Evolutionary conservation across 2,888 invertebrate genomes (phyloP), one percentile per base, ranked within the genome.

Genomic region (Anodontia alba): DNA sequence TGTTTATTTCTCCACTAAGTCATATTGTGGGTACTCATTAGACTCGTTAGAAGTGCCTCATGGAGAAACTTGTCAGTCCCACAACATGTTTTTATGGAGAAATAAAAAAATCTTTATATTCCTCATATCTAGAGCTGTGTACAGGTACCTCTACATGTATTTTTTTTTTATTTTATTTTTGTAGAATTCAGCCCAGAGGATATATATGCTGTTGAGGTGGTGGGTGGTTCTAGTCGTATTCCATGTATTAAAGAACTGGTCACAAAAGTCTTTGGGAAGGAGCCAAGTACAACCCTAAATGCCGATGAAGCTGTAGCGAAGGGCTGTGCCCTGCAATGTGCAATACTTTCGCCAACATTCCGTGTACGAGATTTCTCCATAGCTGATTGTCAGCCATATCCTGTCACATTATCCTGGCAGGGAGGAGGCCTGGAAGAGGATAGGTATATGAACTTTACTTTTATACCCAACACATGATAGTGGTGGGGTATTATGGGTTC

Each of bases 281-380:
- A 96, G 68, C 96, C 98, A 8, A 98, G 98, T 87, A 99, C 99
- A 33, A 99, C 99, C 31, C 95, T 99, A 80, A 99, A 99, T 95
- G 95, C 95, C 72, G 99, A 99, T 94, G 99, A 99, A 95, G 98
- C 99, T 0, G 99, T 99, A 36, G 96, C 99, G 1, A 96, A 99
- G 78, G 99, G 99, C 1, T 99, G 99, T 94, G 99, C 99, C 38
- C 95, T 99, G 78, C 95, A 95, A 94, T 99, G 99, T 95, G 99
- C 99, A 26, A 99, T 99, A 96, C 96, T 99, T 91, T 98, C 98
- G 75, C 99, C 99, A 46, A 98, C 98, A 26, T 98, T 99, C 92
- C 97, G 99, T 93, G 99, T 99, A 81, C 96, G 99, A 77, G 99
- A 99, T 90, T 99, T 99, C 95, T 96, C 96, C 89, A 97, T 99